Conservation (phyloP, 1,140 invertebrate genomes). For the Metopolophium dirhodum region DNA sequence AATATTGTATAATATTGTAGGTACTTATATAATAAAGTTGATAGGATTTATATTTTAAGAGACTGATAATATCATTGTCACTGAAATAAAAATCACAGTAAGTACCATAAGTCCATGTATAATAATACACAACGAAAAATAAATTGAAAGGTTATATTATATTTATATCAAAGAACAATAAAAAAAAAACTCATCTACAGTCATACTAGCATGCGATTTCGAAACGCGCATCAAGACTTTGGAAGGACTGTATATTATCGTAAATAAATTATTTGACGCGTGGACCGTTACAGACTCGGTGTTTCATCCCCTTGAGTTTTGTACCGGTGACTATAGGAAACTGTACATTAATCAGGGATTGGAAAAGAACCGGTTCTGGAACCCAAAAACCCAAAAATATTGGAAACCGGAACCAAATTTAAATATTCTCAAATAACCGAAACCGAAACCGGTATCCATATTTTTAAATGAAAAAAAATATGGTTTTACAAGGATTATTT, state of each 20-base stretch:
- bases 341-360: background rate
- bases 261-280: background rate
- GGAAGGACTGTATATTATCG: background rate
- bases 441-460: no score
- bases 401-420: no score
- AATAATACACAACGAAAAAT: no score
- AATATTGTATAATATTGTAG: no score
- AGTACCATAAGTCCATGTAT: rapidly evolving
- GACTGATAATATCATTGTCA: background rate
- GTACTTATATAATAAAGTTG: background rate
- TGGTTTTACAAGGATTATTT: no score
- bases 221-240: background rate
- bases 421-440: no score
- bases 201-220: background rate
- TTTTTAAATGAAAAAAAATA: no score
- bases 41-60: background rate
- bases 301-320: background rate
- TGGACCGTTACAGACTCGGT: background rate
- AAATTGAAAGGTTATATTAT: no score
- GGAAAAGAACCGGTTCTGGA: no score
- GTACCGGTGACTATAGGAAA: background rate
- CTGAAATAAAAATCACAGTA: background rate
- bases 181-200: no score
- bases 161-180: background rate
- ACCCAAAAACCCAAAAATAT: no score